Conservation (phyloP, 2,797 vertebrate species). For the Lagocephalus sceleratus region DNA sequence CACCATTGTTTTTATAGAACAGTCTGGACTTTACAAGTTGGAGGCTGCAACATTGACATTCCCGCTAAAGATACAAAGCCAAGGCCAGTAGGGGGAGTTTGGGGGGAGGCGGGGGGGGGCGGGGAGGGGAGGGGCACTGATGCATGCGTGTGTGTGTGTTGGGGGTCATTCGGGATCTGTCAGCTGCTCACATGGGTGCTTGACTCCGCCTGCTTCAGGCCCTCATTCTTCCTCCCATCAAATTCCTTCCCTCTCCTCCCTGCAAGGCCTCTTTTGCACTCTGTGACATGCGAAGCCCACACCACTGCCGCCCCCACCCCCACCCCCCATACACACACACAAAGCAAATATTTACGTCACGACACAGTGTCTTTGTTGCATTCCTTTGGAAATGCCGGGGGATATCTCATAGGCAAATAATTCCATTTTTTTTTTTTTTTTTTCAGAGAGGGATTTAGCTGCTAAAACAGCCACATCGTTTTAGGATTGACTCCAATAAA, state of each 20-base stretch:
- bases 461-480: constrained; percentile 25
- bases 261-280: constrained; percentile 49
- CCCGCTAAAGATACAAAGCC: no score
- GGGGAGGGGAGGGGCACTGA: constrained; percentile 9
- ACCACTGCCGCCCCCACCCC: constrained; percentile 4
- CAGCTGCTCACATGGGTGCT: constrained; percentile 26
- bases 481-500: constrained; percentile 38
- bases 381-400: constrained; percentile 27
- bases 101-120: no score
- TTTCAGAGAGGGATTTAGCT: constrained; percentile 25
- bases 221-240: not conserved
- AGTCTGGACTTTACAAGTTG: no score
- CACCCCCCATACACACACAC: no score
- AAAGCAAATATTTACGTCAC: constrained; percentile 61
- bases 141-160: constrained; percentile 14
- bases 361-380: constrained; percentile 25
- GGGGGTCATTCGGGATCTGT: constrained; percentile 30
- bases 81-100: no score
- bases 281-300: constrained; percentile 34
- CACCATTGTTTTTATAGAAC: no score
- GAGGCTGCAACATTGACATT: no score
- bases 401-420: constrained; percentile 24
- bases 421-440: constrained; percentile 25
- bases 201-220: constrained; percentile 36
- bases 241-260: constrained; percentile 18